Base-by-base conservation (phyloP, 2,888 invertebrate species). In the Apodemia mormo region DNA sequence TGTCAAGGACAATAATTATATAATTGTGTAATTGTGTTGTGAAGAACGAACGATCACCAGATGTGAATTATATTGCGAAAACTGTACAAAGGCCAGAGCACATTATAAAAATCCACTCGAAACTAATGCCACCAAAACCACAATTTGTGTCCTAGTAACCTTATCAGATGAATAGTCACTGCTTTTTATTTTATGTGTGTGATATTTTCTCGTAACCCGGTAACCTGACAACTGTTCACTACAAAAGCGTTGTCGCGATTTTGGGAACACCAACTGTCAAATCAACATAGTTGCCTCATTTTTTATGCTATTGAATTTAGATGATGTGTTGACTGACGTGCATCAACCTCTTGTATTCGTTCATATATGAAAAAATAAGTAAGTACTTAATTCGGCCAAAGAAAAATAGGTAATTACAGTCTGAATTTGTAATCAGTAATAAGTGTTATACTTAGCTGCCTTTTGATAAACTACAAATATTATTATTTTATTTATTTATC, bases 261-360 rank as follows among this genome's bases (percentile, higher is more conserved):
- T 76, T 72, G 69, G 78, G 75, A 77, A 76, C 78, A 75, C 77
- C 74, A 77, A 71, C 61, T 68, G 61, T 30, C 33, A 43, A 71
- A 69, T 71, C 78, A 81, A 79, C 81, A 81, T 81, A 82, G 74
- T 87, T 88, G 81, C 87, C 85, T 86, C 83, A 84, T 85, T 88
- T 87, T 86, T 84, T 85, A 71, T 73, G 73, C 73, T 70, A 70
- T 68, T 65, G 49, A 33, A 65, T 68, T 67, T 69, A 67, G 68
- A 67, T 67, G 69, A 68, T 67, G 52, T 45, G 45, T 45, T 45
- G 45, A 45, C 52, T 45, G 45, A 45, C 52, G n/a, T 52, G n/a
- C n/a, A 52, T 52, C 52, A 52, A 52, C 0, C 40, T 52, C 2
- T n/a, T 52, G 5, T 12, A 45, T 45, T 45, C 45, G 12, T 45